These are phyloP conservation scores for Alviniconcha strummeri DNA, from an alignment of 2,888 invertebrate species.

Conservation along the genomic window DNA sequence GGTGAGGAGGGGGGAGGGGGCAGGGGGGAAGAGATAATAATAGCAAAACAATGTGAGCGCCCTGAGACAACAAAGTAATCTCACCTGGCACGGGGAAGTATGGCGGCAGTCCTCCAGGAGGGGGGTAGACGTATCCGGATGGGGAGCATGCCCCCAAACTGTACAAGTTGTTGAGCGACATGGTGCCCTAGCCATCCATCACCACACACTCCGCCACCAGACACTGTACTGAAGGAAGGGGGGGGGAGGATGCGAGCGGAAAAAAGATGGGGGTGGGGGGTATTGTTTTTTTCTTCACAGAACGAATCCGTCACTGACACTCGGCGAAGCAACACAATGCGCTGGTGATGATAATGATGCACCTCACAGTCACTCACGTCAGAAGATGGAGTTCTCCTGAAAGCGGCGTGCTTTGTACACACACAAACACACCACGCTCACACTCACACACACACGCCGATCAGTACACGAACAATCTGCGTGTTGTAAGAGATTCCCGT, in stretches of 20 bases:
- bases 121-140: conserved; percentile 32
- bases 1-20: too few relatives aligned
- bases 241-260: not conserved
- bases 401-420: not conserved
- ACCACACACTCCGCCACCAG: not conserved
- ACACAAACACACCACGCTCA: not conserved
- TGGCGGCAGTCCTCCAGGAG: conserved; percentile 15
- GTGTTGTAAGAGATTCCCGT: too few relatives aligned
- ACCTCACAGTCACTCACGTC: too few relatives aligned
- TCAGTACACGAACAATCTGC: too few relatives aligned
- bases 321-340: not conserved
- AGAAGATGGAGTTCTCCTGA: too few relatives aligned
- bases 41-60: not conserved
- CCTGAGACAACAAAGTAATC: conserved; percentile 1
- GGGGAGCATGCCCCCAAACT: conserved; percentile 18
- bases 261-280: too few relatives aligned
- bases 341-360: too few relatives aligned
- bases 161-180: conserved; percentile 37
- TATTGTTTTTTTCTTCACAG: too few relatives aligned
- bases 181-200: conserved; percentile 29
- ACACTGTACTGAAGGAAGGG: not conserved
- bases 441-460: too few relatives aligned
- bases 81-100: conserved; percentile 34
- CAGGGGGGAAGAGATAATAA: not conserved
- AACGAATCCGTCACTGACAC: not conserved